Conservation (phyloP, 2,113 vertebrate genomes). For the Epinephelus fuscoguttatus region DNA sequence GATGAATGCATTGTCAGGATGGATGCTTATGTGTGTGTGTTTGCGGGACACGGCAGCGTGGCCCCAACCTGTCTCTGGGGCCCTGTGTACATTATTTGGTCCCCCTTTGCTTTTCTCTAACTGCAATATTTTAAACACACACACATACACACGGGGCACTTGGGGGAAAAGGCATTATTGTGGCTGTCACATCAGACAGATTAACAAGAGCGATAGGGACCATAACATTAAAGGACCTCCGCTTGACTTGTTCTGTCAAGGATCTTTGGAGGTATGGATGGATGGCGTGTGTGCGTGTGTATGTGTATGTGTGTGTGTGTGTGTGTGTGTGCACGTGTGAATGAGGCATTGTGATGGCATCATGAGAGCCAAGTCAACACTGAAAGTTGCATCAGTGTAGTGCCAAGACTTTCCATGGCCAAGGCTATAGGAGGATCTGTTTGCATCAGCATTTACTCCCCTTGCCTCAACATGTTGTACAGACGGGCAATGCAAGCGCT, state of each 20-base stretch:
- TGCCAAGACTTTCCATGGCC: conserved; percentile 40
- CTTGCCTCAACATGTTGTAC: conserved; percentile 64
- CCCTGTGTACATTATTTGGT: conserved; percentile 56
- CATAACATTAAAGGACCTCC: conserved; percentile 69
- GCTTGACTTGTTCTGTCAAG: conserved; percentile 65
- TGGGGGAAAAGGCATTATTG: conserved; percentile 61
- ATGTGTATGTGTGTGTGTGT: conserved; percentile 18
- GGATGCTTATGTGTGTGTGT: conserved; percentile 42
- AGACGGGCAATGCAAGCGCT: conserved; percentile 45
- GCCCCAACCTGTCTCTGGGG: conserved; percentile 58
- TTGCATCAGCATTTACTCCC: conserved; percentile 73
- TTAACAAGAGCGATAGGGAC: conserved; percentile 71
- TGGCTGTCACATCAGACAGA: conserved; percentile 61
- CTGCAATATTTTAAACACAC: conserved; percentile 50
- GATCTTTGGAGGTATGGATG: conserved; percentile 47
- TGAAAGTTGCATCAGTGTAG: conserved; percentile 68
- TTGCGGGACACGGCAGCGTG: conserved; percentile 39
- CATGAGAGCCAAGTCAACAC: conserved; percentile 13
- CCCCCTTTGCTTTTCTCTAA: conserved; percentile 40
- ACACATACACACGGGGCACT: conserved; percentile 3
- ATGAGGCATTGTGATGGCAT: background rate
- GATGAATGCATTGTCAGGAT: conserved; percentile 57
- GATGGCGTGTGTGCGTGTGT: conserved; percentile 2
- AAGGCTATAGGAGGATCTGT: conserved; percentile 26
- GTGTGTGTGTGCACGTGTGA: background rate